These are phyloP conservation scores for Mesochorus sp. DNA, from an alignment of 2,888 invertebrate species.

Conservation along the genomic window DNA sequence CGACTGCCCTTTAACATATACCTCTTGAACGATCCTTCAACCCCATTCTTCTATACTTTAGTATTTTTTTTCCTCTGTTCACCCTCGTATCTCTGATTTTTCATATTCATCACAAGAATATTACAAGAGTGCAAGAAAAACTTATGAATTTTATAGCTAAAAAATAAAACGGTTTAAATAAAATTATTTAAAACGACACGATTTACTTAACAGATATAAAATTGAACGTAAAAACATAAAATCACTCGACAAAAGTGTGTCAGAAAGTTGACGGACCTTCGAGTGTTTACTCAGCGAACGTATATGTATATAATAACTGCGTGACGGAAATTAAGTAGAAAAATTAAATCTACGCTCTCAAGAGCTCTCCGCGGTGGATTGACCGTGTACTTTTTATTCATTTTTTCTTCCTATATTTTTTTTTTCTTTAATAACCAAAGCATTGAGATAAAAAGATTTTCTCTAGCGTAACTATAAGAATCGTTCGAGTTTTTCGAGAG, in stretches of 20 bases:
- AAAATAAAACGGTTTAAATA: no score
- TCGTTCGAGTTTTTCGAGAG: constrained; percentile 37
- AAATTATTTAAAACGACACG: no score
- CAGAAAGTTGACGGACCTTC: background rate
- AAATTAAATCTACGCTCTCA: constrained; percentile 3
- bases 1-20: constrained; percentile 61
- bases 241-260: background rate
- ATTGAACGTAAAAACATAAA: no score
- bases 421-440: constrained; percentile 12
- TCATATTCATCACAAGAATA: background rate
- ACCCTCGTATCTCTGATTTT: no score
- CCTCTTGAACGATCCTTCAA: constrained; percentile 50
- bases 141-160: no score
- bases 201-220: no score
- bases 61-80: constrained; percentile 3
- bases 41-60: constrained; percentile 8
- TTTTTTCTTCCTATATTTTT: background rate
- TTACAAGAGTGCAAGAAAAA: no score
- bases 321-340: constrained; percentile 11
- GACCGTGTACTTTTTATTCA: no score
- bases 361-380: constrained; percentile 3
- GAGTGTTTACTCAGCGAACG: background rate
- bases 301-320: background rate
- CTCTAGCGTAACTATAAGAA: constrained; percentile 51
- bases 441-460: constrained; percentile 42